Conservation (phyloP, 2,797 vertebrate genomes). For the Sebastes goodei region DNA sequence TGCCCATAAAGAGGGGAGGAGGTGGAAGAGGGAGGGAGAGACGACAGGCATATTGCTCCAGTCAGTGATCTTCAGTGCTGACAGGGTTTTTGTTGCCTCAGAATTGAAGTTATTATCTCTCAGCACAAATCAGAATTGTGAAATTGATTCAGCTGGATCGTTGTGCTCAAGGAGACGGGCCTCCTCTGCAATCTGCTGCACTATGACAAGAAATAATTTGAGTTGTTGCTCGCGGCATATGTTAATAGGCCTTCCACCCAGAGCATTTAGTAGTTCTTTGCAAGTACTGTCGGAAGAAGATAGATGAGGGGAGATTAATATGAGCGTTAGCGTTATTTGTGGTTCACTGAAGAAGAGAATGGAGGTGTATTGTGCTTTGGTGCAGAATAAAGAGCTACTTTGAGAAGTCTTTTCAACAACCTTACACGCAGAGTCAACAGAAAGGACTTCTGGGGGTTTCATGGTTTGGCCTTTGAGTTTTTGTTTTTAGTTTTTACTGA, state of each 20-base stretch:
- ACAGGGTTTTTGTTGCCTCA: conserved; percentile 32
- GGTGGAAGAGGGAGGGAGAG: neutral
- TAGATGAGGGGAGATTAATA: neutral
- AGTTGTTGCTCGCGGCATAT: conserved; percentile 18
- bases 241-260: conserved; percentile 16
- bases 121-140: conserved; percentile 44
- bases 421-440: neutral
- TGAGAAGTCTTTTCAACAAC: neutral
- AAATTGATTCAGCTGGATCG: conserved; percentile 53
- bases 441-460: neutral
- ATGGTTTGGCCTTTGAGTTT: neutral
- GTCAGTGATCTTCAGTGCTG: conserved; percentile 38
- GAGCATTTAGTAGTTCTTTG: neutral
- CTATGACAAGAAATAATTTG: conserved; percentile 37
- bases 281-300: neutral
- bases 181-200: conserved; percentile 8
- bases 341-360: neutral
- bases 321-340: neutral
- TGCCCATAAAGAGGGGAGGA: neutral
- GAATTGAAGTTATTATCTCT: conserved; percentile 58
- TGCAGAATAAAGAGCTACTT: neutral
- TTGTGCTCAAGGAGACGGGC: conserved; percentile 15
- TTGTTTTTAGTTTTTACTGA: too few relatives aligned
- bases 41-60: conserved; percentile 19
- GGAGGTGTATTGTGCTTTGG: neutral